A percentile compares a stretch with the other conserved stretches of the same genome.
Conservation (phyloP, 1,140 invertebrate genomes). For the Littorina saxatilis region DNA sequence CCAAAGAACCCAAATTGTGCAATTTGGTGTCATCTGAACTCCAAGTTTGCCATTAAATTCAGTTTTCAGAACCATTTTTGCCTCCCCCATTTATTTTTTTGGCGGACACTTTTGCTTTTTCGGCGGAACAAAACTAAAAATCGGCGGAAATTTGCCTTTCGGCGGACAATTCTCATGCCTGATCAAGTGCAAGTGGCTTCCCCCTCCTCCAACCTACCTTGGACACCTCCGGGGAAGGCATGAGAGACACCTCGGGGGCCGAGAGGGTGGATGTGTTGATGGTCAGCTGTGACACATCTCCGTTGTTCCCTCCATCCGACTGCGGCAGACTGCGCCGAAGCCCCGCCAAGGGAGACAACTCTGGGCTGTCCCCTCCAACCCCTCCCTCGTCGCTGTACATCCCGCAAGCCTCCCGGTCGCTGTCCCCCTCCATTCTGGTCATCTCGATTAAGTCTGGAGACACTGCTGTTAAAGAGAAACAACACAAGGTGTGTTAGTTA, state of each 20-base stretch:
- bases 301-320: slow-evolving; percentile 40
- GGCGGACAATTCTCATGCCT: too few relatives aligned
- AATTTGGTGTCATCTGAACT: too few relatives aligned
- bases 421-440: slow-evolving; percentile 62
- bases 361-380: slow-evolving; percentile 39
- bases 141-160: too few relatives aligned
- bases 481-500: too few relatives aligned
- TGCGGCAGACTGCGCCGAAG: slow-evolving; percentile 25
- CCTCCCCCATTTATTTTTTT: too few relatives aligned
- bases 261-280: slow-evolving; percentile 68
- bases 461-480: slow-evolving; percentile 24
- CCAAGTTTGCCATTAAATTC: too few relatives aligned
- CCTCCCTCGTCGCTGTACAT: slow-evolving; percentile 42
- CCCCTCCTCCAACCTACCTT: slow-evolving; percentile 52
- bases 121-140: too few relatives aligned
- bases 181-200: too few relatives aligned
- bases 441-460: slow-evolving; percentile 51
- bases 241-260: slow-evolving; percentile 69
- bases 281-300: slow-evolving; percentile 51
- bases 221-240: slow-evolving; percentile 68
- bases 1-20: too few relatives aligned
- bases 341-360: slow-evolving; percentile 38
- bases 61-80: too few relatives aligned
- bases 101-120: too few relatives aligned
- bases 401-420: slow-evolving; percentile 52